phyloP scores from a whole-genome alignment of 2,888 invertebrate genomes.

The Branchellion lobata region DNA sequence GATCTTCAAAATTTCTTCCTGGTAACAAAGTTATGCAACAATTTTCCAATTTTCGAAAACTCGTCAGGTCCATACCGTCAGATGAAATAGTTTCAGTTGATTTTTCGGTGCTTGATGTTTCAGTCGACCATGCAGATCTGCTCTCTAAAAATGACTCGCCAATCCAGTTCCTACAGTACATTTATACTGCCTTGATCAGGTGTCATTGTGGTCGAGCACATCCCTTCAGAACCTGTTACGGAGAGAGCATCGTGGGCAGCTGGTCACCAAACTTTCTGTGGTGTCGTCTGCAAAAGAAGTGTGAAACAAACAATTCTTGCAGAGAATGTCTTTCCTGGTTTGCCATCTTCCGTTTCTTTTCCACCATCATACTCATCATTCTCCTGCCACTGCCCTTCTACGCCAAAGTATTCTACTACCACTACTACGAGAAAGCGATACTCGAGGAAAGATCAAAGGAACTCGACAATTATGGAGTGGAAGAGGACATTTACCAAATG shows the following conservation, averaged over 20 bases:
- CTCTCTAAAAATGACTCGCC: constrained; percentile 51
- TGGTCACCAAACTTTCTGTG: constrained; percentile 52
- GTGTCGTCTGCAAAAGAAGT: constrained; percentile 47
- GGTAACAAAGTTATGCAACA: constrained; percentile 32
- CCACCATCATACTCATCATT: constrained; percentile 47
- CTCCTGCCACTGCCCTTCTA: constrained; percentile 50
- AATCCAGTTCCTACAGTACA: constrained; percentile 49
- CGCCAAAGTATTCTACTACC: constrained; percentile 48
- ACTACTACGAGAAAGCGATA: constrained; percentile 49
- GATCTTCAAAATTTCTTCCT: constrained; percentile 19
- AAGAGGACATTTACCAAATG: constrained; percentile 43
- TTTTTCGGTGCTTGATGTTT: constrained; percentile 50
- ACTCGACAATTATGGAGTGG: constrained; percentile 44
- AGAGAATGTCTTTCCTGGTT: constrained; percentile 50
- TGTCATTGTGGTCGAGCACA: constrained; percentile 49
- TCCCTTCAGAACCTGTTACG: constrained; percentile 51
- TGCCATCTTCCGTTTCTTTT: constrained; percentile 46
- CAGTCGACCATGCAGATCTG: constrained; percentile 50
- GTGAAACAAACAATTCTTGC: constrained; percentile 50
- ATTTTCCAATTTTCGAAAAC: constrained; percentile 49
- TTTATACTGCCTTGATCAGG: constrained; percentile 50
- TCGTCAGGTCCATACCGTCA: constrained; percentile 50
- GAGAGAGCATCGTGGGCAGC: constrained; percentile 52
- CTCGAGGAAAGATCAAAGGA: constrained; percentile 43
- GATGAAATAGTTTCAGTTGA: constrained; percentile 49